Percentiles rank a stretch among this genome's conserved stretches.
These are phyloP conservation scores for Helleia helle DNA, from an alignment of 2,888 invertebrate species.

Conservation along the genomic window DNA sequence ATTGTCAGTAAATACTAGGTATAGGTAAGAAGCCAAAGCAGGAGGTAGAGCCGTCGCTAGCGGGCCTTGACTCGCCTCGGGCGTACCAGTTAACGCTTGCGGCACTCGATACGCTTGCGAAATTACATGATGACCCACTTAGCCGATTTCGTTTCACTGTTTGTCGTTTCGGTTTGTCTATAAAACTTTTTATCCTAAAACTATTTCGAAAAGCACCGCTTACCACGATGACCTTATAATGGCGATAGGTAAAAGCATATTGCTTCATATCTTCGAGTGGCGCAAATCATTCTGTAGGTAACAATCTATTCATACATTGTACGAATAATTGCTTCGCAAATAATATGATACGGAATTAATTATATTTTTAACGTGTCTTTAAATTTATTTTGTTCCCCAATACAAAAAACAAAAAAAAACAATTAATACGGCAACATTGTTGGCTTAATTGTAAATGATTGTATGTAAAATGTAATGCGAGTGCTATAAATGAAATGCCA, in stretches of 20 bases:
- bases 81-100: conserved; percentile 67
- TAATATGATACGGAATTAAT: too few relatives aligned
- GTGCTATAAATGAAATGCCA: conserved; percentile 2
- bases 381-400: too few relatives aligned
- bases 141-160: conserved; percentile 59
- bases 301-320: too few relatives aligned
- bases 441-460: not conserved
- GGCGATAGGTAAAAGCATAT: not conserved
- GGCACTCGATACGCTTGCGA: conserved; percentile 69
- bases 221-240: conserved; percentile 9
- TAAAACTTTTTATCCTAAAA: conserved; percentile 48
- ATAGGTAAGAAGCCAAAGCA: conserved; percentile 34
- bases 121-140: conserved; percentile 71
- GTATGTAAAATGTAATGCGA: not conserved
- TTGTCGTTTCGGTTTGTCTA: conserved; percentile 45
- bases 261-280: not conserved
- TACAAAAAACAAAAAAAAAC: too few relatives aligned
- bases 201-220: conserved; percentile 35
- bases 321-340: too few relatives aligned
- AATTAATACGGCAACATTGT: not conserved
- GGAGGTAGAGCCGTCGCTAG: conserved; percentile 41
- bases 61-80: conserved; percentile 60
- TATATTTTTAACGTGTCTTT: too few relatives aligned
- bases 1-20: conserved; percentile 9
- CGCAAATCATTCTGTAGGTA: not conserved